Evolutionary conservation across 92 coral and sea anemone genomes (phyloP).

Genomic region (Epizoanthus stellaris): DNA sequence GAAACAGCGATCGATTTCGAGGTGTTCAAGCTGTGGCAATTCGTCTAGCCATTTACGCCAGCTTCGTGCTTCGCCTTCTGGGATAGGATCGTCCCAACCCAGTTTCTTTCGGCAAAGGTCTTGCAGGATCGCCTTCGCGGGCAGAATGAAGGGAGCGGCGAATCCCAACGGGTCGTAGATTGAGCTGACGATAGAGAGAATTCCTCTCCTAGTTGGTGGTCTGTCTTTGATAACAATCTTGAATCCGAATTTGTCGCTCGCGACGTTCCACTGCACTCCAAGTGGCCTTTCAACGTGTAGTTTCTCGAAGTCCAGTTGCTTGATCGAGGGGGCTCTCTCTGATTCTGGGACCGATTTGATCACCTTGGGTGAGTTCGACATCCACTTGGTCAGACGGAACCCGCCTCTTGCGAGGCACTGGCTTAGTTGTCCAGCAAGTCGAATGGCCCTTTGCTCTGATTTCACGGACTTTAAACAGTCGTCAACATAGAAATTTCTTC

Average conservation of each 20-base stretch:
- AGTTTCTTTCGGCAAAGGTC: slow-evolving; percentile 30
- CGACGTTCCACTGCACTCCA: slow-evolving; percentile 47
- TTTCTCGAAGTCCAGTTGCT: slow-evolving; percentile 10
- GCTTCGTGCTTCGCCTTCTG: neutral
- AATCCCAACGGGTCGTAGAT: slow-evolving; percentile 57
- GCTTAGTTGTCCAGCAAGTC: slow-evolving; percentile 25
- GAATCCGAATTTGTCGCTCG: slow-evolving; percentile 30
- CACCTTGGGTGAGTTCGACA: slow-evolving; percentile 43
- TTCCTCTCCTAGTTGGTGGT: slow-evolving; percentile 42
- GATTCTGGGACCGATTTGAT: slow-evolving; percentile 42
- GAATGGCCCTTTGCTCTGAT: slow-evolving; percentile 47
- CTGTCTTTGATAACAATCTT: slow-evolving; percentile 12
- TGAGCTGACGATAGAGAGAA: slow-evolving; percentile 38
- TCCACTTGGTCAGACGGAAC: slow-evolving; percentile 54
- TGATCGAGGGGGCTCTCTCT: slow-evolving; percentile 36
- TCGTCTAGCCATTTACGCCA: slow-evolving; percentile 18
- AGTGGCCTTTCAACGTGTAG: slow-evolving; percentile 33
- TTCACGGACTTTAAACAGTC: slow-evolving; percentile 60
- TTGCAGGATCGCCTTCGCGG: slow-evolving; percentile 24
- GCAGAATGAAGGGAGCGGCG: slow-evolving; percentile 42
- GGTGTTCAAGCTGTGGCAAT: neutral
- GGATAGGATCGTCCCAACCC: slow-evolving; percentile 43
- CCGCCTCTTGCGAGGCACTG: slow-evolving; percentile 55
- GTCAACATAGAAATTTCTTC: slow-evolving; percentile 59
- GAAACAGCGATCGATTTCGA: slow-evolving; percentile 29